phyloP scores from a whole-genome alignment of 2,113 vertebrate genomes.

The Alligator mississippiensis region DNA sequence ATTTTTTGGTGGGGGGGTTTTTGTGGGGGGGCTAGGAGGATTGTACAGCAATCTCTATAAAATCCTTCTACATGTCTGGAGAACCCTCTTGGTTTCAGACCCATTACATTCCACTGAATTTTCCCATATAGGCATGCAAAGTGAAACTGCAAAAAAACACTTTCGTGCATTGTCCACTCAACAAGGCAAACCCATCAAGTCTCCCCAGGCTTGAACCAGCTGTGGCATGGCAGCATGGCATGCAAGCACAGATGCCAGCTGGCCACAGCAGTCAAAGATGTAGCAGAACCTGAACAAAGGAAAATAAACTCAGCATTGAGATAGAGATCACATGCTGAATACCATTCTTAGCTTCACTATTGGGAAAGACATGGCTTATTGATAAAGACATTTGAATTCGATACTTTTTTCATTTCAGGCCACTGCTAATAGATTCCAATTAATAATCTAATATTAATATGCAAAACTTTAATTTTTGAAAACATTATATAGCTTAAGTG shows the following conservation, averaged over 20 bases:
- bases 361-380: neutral
- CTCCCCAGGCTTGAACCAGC: neutral
- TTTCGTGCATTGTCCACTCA: slow-evolving; percentile 61
- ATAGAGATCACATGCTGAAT: neutral
- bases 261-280: slow-evolving; percentile 33
- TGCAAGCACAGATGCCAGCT: slow-evolving; percentile 16
- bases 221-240: slow-evolving; percentile 49
- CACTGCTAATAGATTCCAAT: neutral
- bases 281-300: neutral
- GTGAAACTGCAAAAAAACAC: slow-evolving; percentile 68
- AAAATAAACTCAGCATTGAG: slow-evolving; percentile 34
- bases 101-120: slow-evolving; percentile 37
- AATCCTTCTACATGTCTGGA: slow-evolving; percentile 48
- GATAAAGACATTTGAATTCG: neutral
- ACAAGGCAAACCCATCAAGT: slow-evolving; percentile 55
- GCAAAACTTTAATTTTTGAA: neutral
- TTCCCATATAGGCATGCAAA: slow-evolving; percentile 57
- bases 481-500: neutral
- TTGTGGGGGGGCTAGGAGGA: neutral
- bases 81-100: slow-evolving; percentile 51
- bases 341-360: neutral
- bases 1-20: neutral
- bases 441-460: neutral
- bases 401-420: neutral
- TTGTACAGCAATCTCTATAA: slow-evolving; percentile 34